Conservation (phyloP, 2,113 vertebrate species). For the Ictalurus furcatus region DNA sequence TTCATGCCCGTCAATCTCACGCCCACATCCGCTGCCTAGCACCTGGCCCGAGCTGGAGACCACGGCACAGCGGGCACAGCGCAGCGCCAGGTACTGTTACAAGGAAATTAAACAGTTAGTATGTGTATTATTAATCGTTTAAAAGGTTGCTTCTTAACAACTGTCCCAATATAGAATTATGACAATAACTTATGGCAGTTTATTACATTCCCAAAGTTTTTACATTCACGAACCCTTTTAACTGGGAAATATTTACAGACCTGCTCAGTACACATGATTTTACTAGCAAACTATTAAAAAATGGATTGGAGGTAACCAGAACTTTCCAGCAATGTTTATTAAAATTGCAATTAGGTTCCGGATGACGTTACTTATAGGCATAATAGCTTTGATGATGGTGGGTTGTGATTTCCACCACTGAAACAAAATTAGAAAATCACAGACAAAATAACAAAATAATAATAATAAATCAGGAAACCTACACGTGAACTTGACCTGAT, state of each 20-base stretch:
- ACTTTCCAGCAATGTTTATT: background rate
- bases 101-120: background rate
- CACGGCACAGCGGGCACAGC: slow-evolving; percentile 80
- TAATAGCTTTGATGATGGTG: background rate
- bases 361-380: background rate
- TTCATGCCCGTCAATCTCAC: slow-evolving; percentile 76
- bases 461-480: background rate
- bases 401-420: background rate
- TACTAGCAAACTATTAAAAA: background rate
- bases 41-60: slow-evolving; percentile 97
- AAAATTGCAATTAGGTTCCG: background rate
- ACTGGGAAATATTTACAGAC: background rate
- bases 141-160: background rate
- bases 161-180: background rate
- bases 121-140: background rate
- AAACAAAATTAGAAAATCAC: background rate
- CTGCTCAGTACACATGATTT: background rate
- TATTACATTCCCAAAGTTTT: background rate
- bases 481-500: background rate
- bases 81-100: slow-evolving; percentile 62
- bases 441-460: background rate
- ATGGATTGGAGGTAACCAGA: background rate
- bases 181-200: background rate
- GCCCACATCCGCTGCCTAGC: slow-evolving; percentile 78
- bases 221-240: background rate